Base-by-base conservation (phyloP, 2,888 invertebrate genomes). In the Tachina fera region DNA sequence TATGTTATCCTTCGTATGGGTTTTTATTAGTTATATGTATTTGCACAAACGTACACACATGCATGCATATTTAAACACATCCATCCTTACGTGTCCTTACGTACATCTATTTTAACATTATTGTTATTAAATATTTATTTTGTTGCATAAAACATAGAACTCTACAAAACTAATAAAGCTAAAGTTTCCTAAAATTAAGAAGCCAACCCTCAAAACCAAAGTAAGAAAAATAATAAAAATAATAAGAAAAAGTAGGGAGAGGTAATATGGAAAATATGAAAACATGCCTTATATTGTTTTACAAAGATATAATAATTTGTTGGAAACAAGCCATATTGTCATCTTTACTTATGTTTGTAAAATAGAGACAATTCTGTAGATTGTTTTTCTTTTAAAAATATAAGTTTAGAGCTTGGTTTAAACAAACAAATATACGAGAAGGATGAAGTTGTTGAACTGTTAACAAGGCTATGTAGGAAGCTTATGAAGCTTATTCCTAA, bases 61-160 rank as follows among this genome's bases (percentile, higher is more conserved):
- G 65, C 19, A 75, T 9, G 31, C 10, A n/a, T 47, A 56, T 41
- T 22, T 19, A 53, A 70, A 53, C 13, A 19, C 31, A 22, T 22
- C 19, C 53, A 45, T 39, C 10, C 16, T 65, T 16, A 14, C 14
- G 5, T 58, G n/a, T 22, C 8, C 9, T 31, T 56, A 5, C 31
- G 3, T 74, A 43, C 51, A 61, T 74, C 16, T 78, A 61, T 74
- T 31, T 78, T 19, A 60, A 72, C 60, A 71, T 76, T 72, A 67
- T 76, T 81, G 16, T 51, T 56, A 68, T 77, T 68, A 84, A 84
- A 84, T 81, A 81, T 84, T 77, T 81, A 81, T 74, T 70, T 81
- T 85, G 45, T 78, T 85, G 70, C 74, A 71, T 65, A 68, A 43
- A 85, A 13, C 63, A 68, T 63, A 85, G 31, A 81, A 75, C 43